These are phyloP conservation scores for Lagopus leucura DNA, from an alignment of 2,113 vertebrate genomes.

Conservation along the genomic window DNA sequence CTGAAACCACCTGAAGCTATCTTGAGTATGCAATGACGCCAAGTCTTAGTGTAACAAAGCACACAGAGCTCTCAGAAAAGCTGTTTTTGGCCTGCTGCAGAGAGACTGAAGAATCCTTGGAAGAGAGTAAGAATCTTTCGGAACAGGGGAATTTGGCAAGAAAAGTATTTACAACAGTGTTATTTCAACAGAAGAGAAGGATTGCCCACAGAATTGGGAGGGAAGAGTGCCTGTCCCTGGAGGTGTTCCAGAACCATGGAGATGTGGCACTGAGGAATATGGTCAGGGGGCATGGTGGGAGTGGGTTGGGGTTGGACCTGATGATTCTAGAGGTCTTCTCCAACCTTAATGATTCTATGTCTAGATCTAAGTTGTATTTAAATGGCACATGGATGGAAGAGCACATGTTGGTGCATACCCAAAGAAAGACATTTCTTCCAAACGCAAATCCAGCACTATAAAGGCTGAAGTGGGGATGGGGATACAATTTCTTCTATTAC, in stretches of 20 bases:
- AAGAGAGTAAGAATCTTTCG: not conserved
- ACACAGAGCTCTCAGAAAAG: not conserved
- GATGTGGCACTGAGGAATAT: no score
- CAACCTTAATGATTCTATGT: not conserved
- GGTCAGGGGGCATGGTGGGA: no score
- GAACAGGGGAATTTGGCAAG: not conserved
- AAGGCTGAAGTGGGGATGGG: not conserved
- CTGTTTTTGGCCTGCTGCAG: not conserved
- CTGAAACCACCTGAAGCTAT: not conserved
- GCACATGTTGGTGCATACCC: accelerated
- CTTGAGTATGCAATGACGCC: not conserved
- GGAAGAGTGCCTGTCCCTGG: no score
- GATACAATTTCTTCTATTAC: not conserved
- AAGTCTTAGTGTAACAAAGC: not conserved
- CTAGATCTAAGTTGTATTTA: not conserved
- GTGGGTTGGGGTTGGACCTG: no score
- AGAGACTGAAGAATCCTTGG: not conserved
- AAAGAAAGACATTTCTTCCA: not conserved
- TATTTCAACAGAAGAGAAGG: not conserved
- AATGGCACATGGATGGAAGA: not conserved
- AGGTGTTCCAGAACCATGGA: no score
- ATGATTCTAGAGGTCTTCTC: no score
- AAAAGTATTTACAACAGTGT: not conserved
- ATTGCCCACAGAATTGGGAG: no score
- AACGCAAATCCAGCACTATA: not conserved